A percentile compares a stretch with the other conserved stretches of the same genome.
Evolutionary conservation across 2,888 invertebrate genomes (phyloP).

Genomic region (Euzophera pinguis): DNA sequence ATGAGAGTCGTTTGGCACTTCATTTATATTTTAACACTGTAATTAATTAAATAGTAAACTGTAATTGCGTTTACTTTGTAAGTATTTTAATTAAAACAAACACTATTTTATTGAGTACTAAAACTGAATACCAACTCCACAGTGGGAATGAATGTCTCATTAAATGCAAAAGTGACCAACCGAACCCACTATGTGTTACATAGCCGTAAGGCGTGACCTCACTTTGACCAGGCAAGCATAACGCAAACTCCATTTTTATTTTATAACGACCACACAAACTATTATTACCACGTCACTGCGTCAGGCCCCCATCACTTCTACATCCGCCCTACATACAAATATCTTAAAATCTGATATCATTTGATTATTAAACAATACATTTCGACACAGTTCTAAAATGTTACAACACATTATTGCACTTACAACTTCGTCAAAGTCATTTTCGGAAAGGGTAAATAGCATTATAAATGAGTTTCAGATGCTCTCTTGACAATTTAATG

Average conservation of each 20-base stretch:
- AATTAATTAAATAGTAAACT: not conserved
- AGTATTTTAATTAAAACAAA: conserved; percentile 9
- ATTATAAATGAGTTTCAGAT: conserved; percentile 64
- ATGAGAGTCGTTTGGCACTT: not conserved
- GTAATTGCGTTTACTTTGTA: conserved; percentile 2
- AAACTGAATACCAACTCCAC: conserved; percentile 6
- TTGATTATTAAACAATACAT: conserved; percentile 39
- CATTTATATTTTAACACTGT: not conserved
- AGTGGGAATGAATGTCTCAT: conserved; percentile 3
- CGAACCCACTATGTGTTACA: conserved; percentile 33
- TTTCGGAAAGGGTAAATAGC: conserved; percentile 33
- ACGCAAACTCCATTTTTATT: conserved; percentile 65
- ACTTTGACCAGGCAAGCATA: conserved; percentile 61
- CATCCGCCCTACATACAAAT: conserved; percentile 68
- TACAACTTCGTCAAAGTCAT: conserved; percentile 38
- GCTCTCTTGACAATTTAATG: conserved; percentile 74
- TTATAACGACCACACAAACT: conserved; percentile 67
- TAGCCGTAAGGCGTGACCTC: conserved; percentile 50
- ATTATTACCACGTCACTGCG: conserved; percentile 73
- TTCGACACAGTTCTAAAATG: conserved; percentile 45
- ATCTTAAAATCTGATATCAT: conserved; percentile 59
- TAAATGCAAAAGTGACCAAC: conserved; percentile 21
- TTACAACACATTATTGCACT: conserved; percentile 13
- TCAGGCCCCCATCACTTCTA: conserved; percentile 70
- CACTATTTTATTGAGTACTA: conserved; percentile 11